phyloP scores from a whole-genome alignment of 2,797 vertebrate species.

The Todus mexicanus region DNA sequence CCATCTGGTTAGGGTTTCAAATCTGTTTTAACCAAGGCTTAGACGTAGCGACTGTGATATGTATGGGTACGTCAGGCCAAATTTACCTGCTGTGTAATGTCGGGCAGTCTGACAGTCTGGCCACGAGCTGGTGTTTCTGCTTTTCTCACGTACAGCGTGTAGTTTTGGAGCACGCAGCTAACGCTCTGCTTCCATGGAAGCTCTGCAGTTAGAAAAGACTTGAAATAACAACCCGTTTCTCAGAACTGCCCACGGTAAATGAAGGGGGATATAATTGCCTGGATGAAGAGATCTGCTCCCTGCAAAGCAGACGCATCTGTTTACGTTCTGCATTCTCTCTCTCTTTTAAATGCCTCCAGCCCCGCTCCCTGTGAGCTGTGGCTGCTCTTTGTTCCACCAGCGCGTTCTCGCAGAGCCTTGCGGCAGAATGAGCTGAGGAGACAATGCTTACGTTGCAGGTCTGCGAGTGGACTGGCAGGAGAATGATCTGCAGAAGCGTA shows the following conservation, averaged over 20 bases:
- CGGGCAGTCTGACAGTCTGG: conserved; percentile 16
- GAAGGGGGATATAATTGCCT: not conserved
- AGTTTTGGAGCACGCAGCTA: conserved; percentile 13
- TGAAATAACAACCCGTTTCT: conserved; percentile 35
- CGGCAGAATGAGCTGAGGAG: not conserved
- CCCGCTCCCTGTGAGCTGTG: not conserved
- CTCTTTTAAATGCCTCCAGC: not conserved
- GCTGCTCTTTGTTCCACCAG: fast-evolving
- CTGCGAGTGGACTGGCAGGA: conserved; percentile 92
- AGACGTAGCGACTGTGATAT: not conserved
- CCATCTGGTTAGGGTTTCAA: not conserved
- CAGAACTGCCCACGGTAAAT: not conserved
- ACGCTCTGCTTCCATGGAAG: conserved; percentile 31
- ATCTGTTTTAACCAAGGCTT: not conserved
- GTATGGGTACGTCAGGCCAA: not conserved
- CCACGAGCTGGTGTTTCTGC: not conserved
- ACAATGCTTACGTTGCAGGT: conserved; percentile 72
- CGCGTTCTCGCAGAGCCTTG: not conserved
- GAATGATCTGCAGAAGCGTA: conserved; percentile 83
- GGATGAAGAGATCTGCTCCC: not conserved
- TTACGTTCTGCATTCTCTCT: not conserved
- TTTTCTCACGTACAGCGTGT: not conserved
- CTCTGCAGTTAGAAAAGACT: conserved; percentile 12
- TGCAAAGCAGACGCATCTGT: not conserved
- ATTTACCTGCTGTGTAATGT: not conserved